phyloP scores from a whole-genome alignment of 92 coral and sea anemone genomes.

The Galaxea fascicularis region DNA sequence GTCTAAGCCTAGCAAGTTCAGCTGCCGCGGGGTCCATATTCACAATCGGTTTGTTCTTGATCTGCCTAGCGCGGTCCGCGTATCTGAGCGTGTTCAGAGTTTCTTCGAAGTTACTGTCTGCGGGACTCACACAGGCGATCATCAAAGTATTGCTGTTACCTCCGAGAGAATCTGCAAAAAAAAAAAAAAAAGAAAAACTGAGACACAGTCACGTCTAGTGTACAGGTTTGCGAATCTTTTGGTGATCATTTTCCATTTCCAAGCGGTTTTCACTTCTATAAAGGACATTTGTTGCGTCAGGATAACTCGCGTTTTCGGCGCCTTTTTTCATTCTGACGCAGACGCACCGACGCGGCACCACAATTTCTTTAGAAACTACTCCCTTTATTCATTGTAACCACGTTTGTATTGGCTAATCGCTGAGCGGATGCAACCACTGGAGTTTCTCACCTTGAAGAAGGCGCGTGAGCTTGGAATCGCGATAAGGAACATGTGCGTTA shows the following conservation, averaged over 20 bases:
- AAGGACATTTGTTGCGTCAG: too few relatives aligned
- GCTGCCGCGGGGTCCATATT: slow-evolving; percentile 96
- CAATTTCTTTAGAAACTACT: too few relatives aligned
- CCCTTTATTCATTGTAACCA: too few relatives aligned
- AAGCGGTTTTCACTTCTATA: too few relatives aligned
- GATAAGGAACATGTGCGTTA: slow-evolving; percentile 91
- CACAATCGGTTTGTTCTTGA: slow-evolving; percentile 93
- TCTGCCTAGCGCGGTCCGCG: slow-evolving; percentile 95
- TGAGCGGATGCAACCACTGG: background rate
- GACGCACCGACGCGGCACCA: too few relatives aligned
- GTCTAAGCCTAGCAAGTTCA: slow-evolving; percentile 85
- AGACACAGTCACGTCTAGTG: background rate
- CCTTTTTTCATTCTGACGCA: too few relatives aligned
- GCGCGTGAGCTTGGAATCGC: slow-evolving; percentile 94
- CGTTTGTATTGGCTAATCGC: too few relatives aligned
- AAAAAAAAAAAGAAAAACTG: background rate
- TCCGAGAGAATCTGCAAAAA: slow-evolving; percentile 85
- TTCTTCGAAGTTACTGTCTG: slow-evolving; percentile 93
- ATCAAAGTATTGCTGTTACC: slow-evolving; percentile 96
- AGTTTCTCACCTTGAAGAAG: slow-evolving; percentile 84
- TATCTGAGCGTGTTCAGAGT: slow-evolving; percentile 89
- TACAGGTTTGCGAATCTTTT: too few relatives aligned
- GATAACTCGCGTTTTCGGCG: too few relatives aligned
- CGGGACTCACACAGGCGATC: slow-evolving; percentile 97
- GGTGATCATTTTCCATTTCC: too few relatives aligned